A percentile compares a stretch with the other conserved stretches of the same genome.
Conservation (phyloP, 2,113 vertebrate species). For the Anhinga rufa region DNA sequence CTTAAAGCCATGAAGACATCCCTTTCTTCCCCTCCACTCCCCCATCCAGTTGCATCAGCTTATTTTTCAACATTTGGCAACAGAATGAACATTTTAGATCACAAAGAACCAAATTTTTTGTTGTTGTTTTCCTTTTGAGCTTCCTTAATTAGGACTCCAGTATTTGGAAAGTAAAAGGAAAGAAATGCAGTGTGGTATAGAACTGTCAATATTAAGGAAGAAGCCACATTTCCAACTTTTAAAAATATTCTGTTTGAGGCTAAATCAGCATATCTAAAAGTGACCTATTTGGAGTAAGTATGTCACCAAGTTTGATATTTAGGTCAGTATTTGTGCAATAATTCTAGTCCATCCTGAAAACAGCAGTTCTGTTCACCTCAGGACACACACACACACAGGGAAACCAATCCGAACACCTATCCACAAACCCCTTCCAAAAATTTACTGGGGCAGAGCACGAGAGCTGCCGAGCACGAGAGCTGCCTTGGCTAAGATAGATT, state of each 20-base stretch:
- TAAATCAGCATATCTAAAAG: conserved; percentile 8
- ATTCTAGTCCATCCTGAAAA: neutral
- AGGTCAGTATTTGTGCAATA: neutral
- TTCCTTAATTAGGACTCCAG: conserved; percentile 11
- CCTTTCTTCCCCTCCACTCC: neutral
- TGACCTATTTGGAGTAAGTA: conserved; percentile 26
- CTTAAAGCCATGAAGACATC: neutral
- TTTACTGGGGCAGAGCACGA: neutral
- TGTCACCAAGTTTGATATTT: neutral
- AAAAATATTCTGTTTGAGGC: conserved; percentile 39
- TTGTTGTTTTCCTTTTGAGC: conserved; percentile 10
- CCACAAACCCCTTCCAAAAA: neutral
- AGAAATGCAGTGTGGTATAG: neutral
- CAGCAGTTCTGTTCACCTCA: neutral
- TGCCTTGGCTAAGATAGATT: neutral
- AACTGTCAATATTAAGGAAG: conserved; percentile 16
- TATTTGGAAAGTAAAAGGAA: neutral
- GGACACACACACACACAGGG: neutral
- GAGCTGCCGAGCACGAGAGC: neutral
- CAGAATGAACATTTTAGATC: neutral
- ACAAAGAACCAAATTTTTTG: conserved; percentile 28
- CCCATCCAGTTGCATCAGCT: neutral
- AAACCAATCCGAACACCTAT: neutral
- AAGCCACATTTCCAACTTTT: neutral
- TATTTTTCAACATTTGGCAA: conserved; percentile 36